Percentiles rank a stretch among this genome's conserved stretches.
phyloP scores from a whole-genome alignment of 2,888 invertebrate species.

The Scaptomyza cyrtandrae region DNA sequence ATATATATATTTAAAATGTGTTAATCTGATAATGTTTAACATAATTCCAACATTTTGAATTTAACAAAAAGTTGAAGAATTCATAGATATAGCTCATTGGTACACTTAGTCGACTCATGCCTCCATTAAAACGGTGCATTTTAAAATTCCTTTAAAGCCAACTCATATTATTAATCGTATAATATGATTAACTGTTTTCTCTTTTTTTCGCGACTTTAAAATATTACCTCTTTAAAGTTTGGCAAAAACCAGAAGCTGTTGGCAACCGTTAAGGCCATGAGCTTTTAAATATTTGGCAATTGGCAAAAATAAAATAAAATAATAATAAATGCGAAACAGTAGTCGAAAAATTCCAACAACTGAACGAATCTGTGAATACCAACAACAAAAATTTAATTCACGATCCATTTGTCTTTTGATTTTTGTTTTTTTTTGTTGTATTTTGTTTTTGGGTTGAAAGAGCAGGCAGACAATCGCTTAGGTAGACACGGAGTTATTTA shows the following conservation, averaged over 20 bases:
- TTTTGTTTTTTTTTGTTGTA: slow-evolving; percentile 20
- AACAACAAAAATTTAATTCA: slow-evolving; percentile 40
- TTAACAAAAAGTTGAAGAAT: no score
- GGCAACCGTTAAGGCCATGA: slow-evolving; percentile 9
- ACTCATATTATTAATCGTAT: not conserved
- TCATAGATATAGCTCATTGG: not conserved
- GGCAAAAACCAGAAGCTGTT: slow-evolving; percentile 23
- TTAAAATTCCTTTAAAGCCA: not conserved
- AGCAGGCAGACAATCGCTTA: slow-evolving; percentile 18
- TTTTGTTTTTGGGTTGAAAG: slow-evolving; percentile 6
- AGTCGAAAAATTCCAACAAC: slow-evolving; percentile 76
- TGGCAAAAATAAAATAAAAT: slow-evolving; percentile 57
- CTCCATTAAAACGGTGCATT: not conserved
- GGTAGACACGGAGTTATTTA: slow-evolving; percentile 26
- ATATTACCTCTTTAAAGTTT: not conserved
- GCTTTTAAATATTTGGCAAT: slow-evolving; percentile 53
- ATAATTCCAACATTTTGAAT: no score
- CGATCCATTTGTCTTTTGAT: slow-evolving; percentile 45
- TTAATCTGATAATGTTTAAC: no score
- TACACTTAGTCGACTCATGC: not conserved
- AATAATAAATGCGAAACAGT: slow-evolving; percentile 65
- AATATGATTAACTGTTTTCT: not conserved
- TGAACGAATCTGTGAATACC: slow-evolving; percentile 66
- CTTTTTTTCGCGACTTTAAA: not conserved
- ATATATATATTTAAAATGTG: no score